These are phyloP conservation scores for Heloderma charlesbogerti DNA, from an alignment of 2,113 vertebrate species.

Conservation along the genomic window DNA sequence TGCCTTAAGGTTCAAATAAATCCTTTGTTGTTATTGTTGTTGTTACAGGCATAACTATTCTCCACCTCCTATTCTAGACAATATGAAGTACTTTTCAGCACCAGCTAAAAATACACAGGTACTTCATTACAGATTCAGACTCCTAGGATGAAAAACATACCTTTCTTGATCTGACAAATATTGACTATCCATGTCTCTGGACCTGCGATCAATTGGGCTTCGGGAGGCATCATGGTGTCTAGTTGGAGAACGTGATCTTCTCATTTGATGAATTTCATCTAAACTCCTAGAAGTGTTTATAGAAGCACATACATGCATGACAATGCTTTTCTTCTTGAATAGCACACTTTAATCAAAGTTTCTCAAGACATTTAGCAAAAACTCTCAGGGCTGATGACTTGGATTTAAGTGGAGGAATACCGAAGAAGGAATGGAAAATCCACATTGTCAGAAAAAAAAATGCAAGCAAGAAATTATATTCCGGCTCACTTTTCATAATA, in stretches of 20 bases:
- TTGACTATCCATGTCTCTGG: constrained; percentile 92
- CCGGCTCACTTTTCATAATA: background rate
- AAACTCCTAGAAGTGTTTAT: constrained; percentile 86
- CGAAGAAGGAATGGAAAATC: background rate
- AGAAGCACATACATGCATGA: constrained; percentile 40
- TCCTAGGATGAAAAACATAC: constrained; percentile 78
- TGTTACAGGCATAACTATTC: background rate
- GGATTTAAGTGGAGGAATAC: background rate
- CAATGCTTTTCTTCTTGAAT: constrained; percentile 24
- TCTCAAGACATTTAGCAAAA: background rate
- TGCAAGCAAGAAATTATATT: background rate
- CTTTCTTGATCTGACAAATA: constrained; percentile 96
- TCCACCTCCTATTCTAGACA: background rate
- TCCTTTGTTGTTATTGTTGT: background rate
- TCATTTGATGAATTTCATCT: constrained; percentile 98
- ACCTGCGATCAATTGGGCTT: constrained; percentile 85
- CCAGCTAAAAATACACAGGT: background rate
- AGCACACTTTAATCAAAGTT: background rate
- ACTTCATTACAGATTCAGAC: constrained; percentile 25
- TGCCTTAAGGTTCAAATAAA: background rate
- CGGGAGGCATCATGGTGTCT: constrained; percentile 91
- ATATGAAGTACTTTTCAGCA: constrained; percentile 23
- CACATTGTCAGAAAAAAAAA: background rate
- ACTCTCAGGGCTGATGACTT: background rate
- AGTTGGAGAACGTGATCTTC: constrained; percentile 91